These are phyloP conservation scores for Lordiphosa andalusiaca DNA, from an alignment of 2,888 invertebrate genomes.

Conservation along the genomic window DNA sequence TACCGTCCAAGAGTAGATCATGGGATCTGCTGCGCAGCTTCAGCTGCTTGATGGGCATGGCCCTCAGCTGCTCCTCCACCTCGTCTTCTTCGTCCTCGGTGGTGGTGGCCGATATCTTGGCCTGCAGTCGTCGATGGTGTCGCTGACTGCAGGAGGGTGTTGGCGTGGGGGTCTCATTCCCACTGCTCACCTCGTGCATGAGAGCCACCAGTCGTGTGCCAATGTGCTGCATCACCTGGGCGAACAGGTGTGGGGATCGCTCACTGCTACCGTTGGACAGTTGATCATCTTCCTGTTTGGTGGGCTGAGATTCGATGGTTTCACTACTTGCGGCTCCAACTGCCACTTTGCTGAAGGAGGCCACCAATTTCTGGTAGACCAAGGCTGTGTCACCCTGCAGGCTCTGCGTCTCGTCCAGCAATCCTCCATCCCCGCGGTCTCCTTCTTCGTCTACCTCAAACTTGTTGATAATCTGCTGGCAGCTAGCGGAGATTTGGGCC, in stretches of 20 bases:
- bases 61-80: slow-evolving; percentile 47
- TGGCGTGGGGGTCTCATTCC: slow-evolving; percentile 83
- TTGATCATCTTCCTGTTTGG: slow-evolving; percentile 77
- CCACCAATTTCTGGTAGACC: slow-evolving; percentile 92
- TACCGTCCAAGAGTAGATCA: slow-evolving; percentile 86
- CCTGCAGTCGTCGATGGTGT: slow-evolving; percentile 82
- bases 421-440: slow-evolving; percentile 81
- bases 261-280: slow-evolving; percentile 76
- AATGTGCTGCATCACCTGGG: slow-evolving; percentile 95
- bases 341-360: slow-evolving; percentile 90
- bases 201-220: slow-evolving; percentile 91
- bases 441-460: slow-evolving; percentile 86
- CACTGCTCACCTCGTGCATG: slow-evolving; percentile 95
- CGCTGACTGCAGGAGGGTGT: slow-evolving; percentile 80
- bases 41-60: slow-evolving; percentile 56
- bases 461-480: slow-evolving; percentile 92
- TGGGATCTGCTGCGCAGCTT: slow-evolving; percentile 87
- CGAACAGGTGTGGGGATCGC: slow-evolving; percentile 90
- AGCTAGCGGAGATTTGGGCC: slow-evolving; percentile 93
- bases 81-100: slow-evolving; percentile 81
- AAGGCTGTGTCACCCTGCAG: slow-evolving; percentile 89
- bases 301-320: not conserved
- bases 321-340: slow-evolving; percentile 78
- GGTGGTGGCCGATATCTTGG: slow-evolving; percentile 82
- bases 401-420: slow-evolving; percentile 81